Base-by-base conservation (phyloP, 2,888 invertebrate genomes). In the Cetonia aurata region DNA sequence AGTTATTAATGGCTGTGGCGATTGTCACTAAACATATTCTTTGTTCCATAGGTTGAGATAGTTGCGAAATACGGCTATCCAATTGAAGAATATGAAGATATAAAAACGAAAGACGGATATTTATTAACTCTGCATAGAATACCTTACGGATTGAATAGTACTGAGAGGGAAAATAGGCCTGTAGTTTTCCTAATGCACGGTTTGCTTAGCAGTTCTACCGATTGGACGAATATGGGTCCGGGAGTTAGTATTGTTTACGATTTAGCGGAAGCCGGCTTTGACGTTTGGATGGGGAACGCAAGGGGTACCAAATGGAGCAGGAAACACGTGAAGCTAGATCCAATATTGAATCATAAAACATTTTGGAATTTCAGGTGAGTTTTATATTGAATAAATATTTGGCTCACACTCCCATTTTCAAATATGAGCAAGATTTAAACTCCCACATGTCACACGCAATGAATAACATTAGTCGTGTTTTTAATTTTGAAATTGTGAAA, bases 91-190 rank as follows among this genome's bases (percentile, higher is more conserved):
- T 90, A 93, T 80, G 80, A 80, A 1, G 80, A 82, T 6, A 70
- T 92, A 0, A 84, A 83, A 3, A 96, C 96, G 82, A 91, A 10
- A 3, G 96, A 96, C 85, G 93, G 93, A 0, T 96, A 94, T 79
- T 88, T 93, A n/a, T 84, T 96, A 72, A 87, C 88, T 71, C 76
- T 95, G 79, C 93, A 95, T 80, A 88, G 95, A 52, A 92, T 96
- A 57, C 87, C 89, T 0, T 87, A 88, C 25, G 87, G 87, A 0
- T 17, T 15, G 41, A 41, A n/a, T 19, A 50, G 37, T 25, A 13
- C 41, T 9, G 66, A 67, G 15, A 15, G 46, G 6, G 72, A 72
- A 56, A 77, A 81, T 74, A 78, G 74, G 77, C 86, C 77, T 75
- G 92, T 87, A 12, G 91, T 89, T 69, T 85, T 92, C 12, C 60